Conservation (phyloP, 2,888 invertebrate genomes). For the Melinopterus prodromus region DNA sequence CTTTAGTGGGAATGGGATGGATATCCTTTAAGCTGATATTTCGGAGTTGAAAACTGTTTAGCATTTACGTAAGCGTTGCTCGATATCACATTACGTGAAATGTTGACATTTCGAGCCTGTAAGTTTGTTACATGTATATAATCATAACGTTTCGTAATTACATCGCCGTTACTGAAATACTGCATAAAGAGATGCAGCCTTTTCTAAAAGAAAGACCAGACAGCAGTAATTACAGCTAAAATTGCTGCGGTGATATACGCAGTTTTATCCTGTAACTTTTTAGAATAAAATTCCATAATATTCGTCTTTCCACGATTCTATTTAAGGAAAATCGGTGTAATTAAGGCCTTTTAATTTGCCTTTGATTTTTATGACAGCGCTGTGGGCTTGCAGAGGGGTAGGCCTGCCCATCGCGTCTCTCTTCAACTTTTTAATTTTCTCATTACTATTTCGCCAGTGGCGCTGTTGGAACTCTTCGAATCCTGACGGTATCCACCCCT, state of each 20-base stretch:
- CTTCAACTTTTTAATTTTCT: conserved; percentile 4
- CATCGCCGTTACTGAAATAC: neutral
- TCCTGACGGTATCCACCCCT: neutral
- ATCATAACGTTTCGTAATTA: too few relatives aligned
- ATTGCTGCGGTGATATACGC: neutral
- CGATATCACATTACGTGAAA: too few relatives aligned
- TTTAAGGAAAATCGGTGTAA: neutral
- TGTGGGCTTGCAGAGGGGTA: neutral
- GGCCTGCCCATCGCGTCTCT: neutral
- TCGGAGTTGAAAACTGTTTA: too few relatives aligned
- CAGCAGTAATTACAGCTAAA: neutral
- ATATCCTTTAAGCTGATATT: too few relatives aligned
- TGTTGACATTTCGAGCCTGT: too few relatives aligned
- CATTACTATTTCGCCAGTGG: conserved; percentile 4
- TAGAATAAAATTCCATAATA: neutral
- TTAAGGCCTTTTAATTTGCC: neutral
- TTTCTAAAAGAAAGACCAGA: neutral
- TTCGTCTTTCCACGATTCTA: neutral
- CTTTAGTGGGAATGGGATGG: too few relatives aligned
- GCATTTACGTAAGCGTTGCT: too few relatives aligned
- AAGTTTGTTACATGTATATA: too few relatives aligned
- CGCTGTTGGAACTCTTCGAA: neutral
- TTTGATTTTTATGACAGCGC: neutral
- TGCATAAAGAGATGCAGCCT: neutral
- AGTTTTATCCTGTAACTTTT: neutral